A percentile compares a stretch with the other conserved stretches of the same genome.
phyloP scores from a whole-genome alignment of 2,113 vertebrate genomes.

The Thermophis baileyi region DNA sequence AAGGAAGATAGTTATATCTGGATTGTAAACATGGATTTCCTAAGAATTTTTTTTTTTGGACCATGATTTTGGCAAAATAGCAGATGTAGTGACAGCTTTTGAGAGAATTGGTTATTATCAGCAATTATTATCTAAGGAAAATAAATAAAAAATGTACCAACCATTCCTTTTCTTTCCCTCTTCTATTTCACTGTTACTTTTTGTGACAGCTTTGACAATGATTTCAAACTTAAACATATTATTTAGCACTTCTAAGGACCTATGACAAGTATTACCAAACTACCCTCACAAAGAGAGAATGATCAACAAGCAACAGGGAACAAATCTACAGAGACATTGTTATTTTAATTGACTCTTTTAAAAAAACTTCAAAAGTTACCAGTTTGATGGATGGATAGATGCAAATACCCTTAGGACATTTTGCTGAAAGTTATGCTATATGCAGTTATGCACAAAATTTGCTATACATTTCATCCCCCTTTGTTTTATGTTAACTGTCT shows the following conservation, averaged over 20 bases:
- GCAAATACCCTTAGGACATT: not conserved
- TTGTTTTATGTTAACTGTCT: not conserved
- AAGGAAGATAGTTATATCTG: not conserved
- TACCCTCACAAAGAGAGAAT: not conserved
- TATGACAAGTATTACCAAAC: not conserved
- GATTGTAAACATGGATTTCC: not conserved
- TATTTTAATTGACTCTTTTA: not conserved
- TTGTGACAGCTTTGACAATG: not conserved
- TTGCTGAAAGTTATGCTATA: not conserved
- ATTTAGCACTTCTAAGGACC: not conserved
- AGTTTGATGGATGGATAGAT: not conserved
- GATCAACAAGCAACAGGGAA: not conserved
- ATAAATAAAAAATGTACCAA: not conserved
- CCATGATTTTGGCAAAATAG: not conserved
- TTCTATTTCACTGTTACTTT: not conserved
- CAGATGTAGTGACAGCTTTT: fast-evolving
- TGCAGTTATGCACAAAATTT: not conserved
- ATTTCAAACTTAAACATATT: not conserved
- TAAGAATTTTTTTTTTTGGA: fast-evolving
- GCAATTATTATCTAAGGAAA: slow-evolving; percentile 10
- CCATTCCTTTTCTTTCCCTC: not conserved
- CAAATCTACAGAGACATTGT: fast-evolving
- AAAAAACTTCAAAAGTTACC: not conserved
- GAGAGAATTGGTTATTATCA: slow-evolving; percentile 2
- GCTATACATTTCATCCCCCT: not conserved